These are phyloP conservation scores for Loris lydekkerianus DNA, from an alignment of 2,797 vertebrate genomes.

Conservation along the genomic window DNA sequence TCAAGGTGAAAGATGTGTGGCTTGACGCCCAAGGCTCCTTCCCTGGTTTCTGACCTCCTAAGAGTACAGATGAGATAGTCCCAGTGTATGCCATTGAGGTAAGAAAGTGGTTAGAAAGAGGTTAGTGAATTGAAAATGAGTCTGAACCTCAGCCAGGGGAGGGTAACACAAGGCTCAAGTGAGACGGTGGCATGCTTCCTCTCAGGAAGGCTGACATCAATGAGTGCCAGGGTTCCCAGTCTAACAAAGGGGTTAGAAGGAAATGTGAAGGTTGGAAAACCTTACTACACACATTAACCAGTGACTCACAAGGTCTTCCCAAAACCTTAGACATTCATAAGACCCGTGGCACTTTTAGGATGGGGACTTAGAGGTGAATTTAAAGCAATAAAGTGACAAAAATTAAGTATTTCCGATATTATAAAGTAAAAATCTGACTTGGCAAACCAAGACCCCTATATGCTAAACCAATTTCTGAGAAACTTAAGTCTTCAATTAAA, in stretches of 20 bases:
- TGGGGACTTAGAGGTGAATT: neutral
- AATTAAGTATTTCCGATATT: neutral
- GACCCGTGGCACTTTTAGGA: neutral
- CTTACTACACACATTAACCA: no score
- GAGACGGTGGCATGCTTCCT: no score
- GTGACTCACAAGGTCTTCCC: no score
- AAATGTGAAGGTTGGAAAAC: neutral
- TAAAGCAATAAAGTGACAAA: neutral
- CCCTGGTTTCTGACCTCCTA: neutral
- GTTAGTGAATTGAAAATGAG: neutral
- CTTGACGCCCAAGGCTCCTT: neutral
- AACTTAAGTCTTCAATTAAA: neutral
- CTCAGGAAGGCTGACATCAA: neutral
- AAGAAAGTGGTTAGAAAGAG: neutral
- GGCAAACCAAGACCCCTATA: neutral
- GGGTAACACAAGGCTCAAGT: neutral
- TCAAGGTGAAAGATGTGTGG: neutral
- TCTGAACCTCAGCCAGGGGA: neutral
- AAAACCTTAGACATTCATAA: neutral
- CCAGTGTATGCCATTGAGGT: neutral
- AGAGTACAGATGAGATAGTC: neutral
- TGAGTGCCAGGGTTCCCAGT: neutral
- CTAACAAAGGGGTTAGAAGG: neutral
- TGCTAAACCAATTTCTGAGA: neutral
- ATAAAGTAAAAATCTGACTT: neutral